Conservation (phyloP, 2,797 vertebrate species). For the Tragelaphus eurycerus region DNA sequence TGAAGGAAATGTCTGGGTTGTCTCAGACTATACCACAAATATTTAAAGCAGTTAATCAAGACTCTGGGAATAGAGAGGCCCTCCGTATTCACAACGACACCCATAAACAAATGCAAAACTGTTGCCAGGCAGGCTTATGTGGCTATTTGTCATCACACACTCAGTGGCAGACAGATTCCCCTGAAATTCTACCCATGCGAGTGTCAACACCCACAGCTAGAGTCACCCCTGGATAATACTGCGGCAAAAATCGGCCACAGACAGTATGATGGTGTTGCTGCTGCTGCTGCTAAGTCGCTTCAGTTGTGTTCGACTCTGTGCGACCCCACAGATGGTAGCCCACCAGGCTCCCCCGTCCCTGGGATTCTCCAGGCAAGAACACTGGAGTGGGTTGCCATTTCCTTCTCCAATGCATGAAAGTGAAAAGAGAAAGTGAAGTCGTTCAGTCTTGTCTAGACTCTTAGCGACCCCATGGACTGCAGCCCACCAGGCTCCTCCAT, state of each 20-base stretch:
- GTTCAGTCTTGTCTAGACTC: no score
- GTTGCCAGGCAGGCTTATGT: background rate
- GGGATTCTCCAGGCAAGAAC: no score
- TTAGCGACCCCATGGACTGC: no score
- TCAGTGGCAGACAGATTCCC: background rate
- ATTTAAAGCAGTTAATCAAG: background rate
- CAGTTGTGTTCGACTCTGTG: no score
- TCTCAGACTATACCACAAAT: constrained; percentile 31
- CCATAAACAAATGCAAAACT: background rate
- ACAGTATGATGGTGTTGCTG: background rate
- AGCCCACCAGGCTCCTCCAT: no score
- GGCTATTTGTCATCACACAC: background rate
- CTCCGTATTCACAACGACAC: background rate
- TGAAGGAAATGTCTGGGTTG: constrained; percentile 1
- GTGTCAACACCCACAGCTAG: background rate
- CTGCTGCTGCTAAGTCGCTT: no score
- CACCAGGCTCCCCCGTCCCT: no score
- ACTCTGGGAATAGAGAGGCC: constrained; percentile 28
- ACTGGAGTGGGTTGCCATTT: no score
- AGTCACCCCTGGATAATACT: background rate
- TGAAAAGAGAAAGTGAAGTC: no score
- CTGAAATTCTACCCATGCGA: background rate
- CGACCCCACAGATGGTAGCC: no score
- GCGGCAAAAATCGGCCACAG: background rate
- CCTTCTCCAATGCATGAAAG: no score